Evolutionary conservation across 2,113 vertebrate species (phyloP), one percentile per base, ranked within the genome.

Genomic region (Etheostoma cragini): DNA sequence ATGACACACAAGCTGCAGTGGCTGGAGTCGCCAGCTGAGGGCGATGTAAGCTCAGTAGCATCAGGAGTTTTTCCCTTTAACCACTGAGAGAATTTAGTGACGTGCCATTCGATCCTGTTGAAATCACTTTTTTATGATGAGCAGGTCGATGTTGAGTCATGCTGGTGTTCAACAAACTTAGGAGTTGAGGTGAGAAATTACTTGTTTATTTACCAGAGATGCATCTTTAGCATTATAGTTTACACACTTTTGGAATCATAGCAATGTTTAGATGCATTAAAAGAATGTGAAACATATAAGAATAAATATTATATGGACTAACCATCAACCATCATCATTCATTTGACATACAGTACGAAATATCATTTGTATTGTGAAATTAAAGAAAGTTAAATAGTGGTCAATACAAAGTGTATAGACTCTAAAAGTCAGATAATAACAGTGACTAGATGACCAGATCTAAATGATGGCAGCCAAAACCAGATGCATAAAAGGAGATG

Each of bases 21-120:
- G 5, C 21, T 0, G 42, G 73, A 78, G 69, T 78, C 47, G 30
- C 85, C 90, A 91, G 85, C 76, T 93, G 91, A 92, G 91, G 89
- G 92, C 75, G 54, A 45, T 69, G 65, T 81, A 78, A 62, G 65
- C 78, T 76, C 67, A 76, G 35, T n/a, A 61, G 77, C 81, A 1
- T 66, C 46, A n/a, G 24, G 30, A 63, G 67, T 45, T 67, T 66
- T 19, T 50, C n/a, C 57, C 49, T 56, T 54, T 61, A 33, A 64
- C 38, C 70, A 62, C 64, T 63, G 35, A 16, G 65, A 63, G 46
- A 70, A 74, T 76, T 60, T 90, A 84, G 88, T 17, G 53, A 80
- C 67, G 76, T 87, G 89, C 76, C 22, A 77, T 89, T 75, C 86
- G 73, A 84, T 79, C 42, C 63, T 61, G 24, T 76, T 85, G 26